Percentiles rank a stretch among this genome's conserved stretches.
These are phyloP conservation scores for Xerus inauris DNA, from an alignment of 2,113 vertebrate genomes.

Conservation along the genomic window DNA sequence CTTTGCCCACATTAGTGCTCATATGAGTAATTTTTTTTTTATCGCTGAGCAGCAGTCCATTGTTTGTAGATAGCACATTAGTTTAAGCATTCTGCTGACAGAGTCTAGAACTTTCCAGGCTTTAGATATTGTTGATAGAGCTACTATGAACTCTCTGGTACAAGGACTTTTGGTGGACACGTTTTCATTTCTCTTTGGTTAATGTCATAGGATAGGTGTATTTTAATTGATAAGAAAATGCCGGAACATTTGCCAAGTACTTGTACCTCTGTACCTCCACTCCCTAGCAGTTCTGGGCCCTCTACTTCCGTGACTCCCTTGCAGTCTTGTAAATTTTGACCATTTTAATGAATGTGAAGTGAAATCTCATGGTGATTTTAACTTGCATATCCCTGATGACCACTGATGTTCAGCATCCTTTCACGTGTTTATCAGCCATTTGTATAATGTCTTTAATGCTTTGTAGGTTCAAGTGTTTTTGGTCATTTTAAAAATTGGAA, in stretches of 20 bases:
- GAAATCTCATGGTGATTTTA: not conserved
- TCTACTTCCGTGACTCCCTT: not conserved
- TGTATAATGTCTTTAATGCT: not conserved
- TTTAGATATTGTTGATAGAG: not conserved
- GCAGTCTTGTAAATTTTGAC: not conserved
- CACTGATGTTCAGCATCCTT: not conserved
- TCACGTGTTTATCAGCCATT: not conserved
- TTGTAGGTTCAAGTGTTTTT: not conserved
- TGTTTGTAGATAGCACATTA: not conserved
- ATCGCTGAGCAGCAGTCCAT: not conserved
- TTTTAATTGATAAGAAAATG: conserved; percentile 17
- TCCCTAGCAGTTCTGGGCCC: not conserved
- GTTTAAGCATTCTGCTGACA: not conserved
- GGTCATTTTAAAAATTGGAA: not conserved
- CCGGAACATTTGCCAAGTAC: not conserved
- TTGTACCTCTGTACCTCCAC: not conserved
- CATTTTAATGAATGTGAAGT: not conserved
- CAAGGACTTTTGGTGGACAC: not conserved
- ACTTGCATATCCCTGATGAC: not conserved
- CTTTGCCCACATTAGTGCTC: not conserved
- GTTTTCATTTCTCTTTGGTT: not conserved
- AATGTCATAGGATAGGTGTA: not conserved
- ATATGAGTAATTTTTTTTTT: not conserved
- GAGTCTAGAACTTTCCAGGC: not conserved
- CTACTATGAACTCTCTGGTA: not conserved